Percentiles rank a stretch among this genome's conserved stretches.
Conservation (phyloP, 2,888 invertebrate species). For the Caenorhabditis sp. region DNA sequence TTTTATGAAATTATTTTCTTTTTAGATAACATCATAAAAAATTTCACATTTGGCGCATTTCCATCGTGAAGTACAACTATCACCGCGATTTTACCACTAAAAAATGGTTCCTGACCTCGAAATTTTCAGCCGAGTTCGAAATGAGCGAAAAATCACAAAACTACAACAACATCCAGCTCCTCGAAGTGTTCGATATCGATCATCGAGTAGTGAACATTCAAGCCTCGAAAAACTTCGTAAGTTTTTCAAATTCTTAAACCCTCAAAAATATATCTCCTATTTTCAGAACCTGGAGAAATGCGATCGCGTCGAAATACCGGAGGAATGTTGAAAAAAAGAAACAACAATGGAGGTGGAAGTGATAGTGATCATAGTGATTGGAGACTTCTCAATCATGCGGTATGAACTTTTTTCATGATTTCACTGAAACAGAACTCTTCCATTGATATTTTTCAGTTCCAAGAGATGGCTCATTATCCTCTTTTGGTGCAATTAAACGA, state of each 20-base stretch:
- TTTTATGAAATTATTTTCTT: no score
- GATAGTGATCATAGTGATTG: slow-evolving; percentile 37
- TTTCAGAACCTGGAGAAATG: slow-evolving; percentile 35
- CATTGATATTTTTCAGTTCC: slow-evolving; percentile 52
- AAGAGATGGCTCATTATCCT: slow-evolving; percentile 59
- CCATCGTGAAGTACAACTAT: no score
- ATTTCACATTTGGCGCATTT: no score
- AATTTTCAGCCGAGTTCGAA: neutral
- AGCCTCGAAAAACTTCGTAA: slow-evolving; percentile 38
- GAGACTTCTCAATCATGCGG: slow-evolving; percentile 27
- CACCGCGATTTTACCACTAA: no score
- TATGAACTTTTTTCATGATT: no score
- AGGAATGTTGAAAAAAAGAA: slow-evolving; percentile 7
- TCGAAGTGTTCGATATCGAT: slow-evolving; percentile 14
- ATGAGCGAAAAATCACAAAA: slow-evolving; percentile 13
- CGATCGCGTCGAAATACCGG: slow-evolving; percentile 23
- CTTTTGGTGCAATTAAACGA: slow-evolving; percentile 57
- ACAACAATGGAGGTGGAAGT: slow-evolving; percentile 11
- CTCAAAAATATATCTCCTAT: no score
- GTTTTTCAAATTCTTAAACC: neutral
- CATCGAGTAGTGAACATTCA: slow-evolving; percentile 45
- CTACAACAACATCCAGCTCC: neutral
- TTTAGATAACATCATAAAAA: no score
- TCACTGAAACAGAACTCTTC: no score
- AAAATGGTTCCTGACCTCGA: neutral